A percentile compares a stretch with the other conserved stretches of the same genome.
Evolutionary conservation across 2,888 invertebrate genomes (phyloP).

Genomic region (Mesochorus sp.): DNA sequence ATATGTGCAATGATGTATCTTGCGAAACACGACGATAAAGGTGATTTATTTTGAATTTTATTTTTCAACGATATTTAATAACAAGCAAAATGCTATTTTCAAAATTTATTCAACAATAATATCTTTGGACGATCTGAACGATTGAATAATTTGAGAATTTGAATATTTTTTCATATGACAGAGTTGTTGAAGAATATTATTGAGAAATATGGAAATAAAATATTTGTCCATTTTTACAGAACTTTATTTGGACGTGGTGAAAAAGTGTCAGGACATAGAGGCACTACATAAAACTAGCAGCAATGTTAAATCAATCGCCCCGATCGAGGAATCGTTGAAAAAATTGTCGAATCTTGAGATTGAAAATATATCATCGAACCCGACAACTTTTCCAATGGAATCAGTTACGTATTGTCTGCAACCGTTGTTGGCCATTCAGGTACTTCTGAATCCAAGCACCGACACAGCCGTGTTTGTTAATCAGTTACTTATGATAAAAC

Average conservation of each 20-base stretch:
- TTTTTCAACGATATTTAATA: no score
- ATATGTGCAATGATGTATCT: conserved; percentile 92
- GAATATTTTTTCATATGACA: no score
- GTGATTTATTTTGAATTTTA: conserved; percentile 82
- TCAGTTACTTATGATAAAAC: conserved; percentile 92
- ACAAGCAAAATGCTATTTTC: no score
- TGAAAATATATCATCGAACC: conserved; percentile 84
- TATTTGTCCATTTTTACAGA: conserved; percentile 81
- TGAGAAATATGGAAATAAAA: no score
- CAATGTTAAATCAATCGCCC: conserved; percentile 84
- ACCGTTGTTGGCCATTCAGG: conserved; percentile 92
- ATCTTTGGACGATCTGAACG: no score
- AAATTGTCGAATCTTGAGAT: conserved; percentile 86
- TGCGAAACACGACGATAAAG: conserved; percentile 91
- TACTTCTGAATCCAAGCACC: conserved; percentile 92
- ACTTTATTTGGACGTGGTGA: conserved; percentile 86
- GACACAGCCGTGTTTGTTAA: conserved; percentile 91
- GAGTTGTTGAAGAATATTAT: no score
- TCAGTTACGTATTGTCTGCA: conserved; percentile 90
- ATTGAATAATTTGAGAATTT: no score
- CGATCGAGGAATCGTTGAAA: conserved; percentile 85
- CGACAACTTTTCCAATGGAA: conserved; percentile 84
- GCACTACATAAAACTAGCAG: conserved; percentile 84
- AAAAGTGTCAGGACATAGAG: conserved; percentile 90
- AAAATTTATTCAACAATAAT: no score